Conservation (phyloP, 37 sponge, comb jelly and placozoan genomes). For the Geodia barretti region DNA sequence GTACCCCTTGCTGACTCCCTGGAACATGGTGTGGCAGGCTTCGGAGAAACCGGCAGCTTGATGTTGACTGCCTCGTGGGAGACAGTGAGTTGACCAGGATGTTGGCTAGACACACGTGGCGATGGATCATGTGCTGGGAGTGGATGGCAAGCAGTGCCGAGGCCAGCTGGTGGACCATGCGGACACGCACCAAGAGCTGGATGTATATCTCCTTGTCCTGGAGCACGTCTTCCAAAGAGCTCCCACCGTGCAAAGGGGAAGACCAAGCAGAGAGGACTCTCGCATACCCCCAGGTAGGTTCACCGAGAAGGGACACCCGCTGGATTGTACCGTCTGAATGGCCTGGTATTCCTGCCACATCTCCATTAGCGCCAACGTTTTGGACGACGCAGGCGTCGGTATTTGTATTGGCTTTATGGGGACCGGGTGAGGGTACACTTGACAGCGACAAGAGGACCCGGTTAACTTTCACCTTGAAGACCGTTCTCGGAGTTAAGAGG, state of each 20-base stretch:
- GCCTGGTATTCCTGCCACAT: conserved; percentile 42
- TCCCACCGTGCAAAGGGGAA: conserved; percentile 55
- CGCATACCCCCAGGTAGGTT: conserved; percentile 28
- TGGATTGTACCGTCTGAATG: conserved; percentile 6
- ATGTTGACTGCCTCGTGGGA: conserved; percentile 34
- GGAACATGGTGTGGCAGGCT: conserved; percentile 39
- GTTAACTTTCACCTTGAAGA: conserved; percentile 48
- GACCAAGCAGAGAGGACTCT: conserved; percentile 48
- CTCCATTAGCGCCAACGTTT: conserved; percentile 3
- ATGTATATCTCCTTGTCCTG: conserved; percentile 11
- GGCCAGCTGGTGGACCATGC: conserved; percentile 65
- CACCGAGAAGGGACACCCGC: conserved; percentile 22
- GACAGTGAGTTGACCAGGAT: conserved; percentile 55
- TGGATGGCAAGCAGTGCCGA: conserved; percentile 48
- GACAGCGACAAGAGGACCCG: conserved; percentile 26
- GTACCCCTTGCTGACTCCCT: conserved; percentile 28
- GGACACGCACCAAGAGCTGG: conserved; percentile 25
- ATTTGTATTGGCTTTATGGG: background rate
- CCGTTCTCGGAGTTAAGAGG: conserved; percentile 38
- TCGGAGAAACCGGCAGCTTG: conserved; percentile 56
- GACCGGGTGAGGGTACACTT: conserved; percentile 47
- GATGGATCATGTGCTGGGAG: conserved; percentile 48
- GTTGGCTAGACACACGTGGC: conserved; percentile 60
- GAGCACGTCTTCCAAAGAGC: conserved; percentile 61
- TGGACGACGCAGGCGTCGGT: background rate